Base-by-base conservation (phyloP, 37 sponge, comb jelly and placozoan species). In the Beroe forskalii region DNA sequence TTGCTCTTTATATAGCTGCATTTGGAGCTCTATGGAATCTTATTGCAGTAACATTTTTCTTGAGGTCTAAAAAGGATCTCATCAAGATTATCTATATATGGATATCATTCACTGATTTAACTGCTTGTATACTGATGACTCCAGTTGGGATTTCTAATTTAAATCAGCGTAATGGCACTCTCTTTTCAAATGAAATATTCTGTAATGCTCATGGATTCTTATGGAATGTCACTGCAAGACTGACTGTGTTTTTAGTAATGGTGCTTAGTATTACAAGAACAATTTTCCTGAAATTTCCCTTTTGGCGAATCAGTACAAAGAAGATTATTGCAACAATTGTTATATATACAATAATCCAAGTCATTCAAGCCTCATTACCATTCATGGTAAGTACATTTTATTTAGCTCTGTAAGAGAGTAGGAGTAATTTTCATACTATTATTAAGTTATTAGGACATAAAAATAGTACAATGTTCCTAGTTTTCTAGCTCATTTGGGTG, bases 201-300 rank as follows among this genome's bases (percentile, higher is more conserved):
- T 80, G 86, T n/a, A 80, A 80, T 44, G 55, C 55, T 23, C 86
- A 80, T 80, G 86, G 86, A 1, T 41, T 80, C 30, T 42, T 80
- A 37, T 80, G 86, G 86, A 80, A 80, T 25, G 55, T 80, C 6
- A n/a, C 55, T 28, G 86, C 86, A 23, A 80, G 86, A 25, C 24
- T 80, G n/a, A 38, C 86, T 28, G 86, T 80, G 12, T 80, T 80
- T 44, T 48, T 80, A 1, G 30, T 80, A 8, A 80, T 80, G 86
- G 86, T 80, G 4, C 86, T 80, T 9, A 80, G 86, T 43, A 38
- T 80, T 14, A 80, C 86, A 20, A 35, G 86, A 24, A 80, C 86
- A 6, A 38, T 80, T 6, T 80, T 38, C 31, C 48, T 80, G 8
- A 23, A 33, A 24, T 80, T 41, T 22, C 86, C 86, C 27, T 80